Percentiles rank a stretch among this genome's conserved stretches.
Evolutionary conservation across 2,888 invertebrate genomes (phyloP).

Genomic region (Aspidiotus rigidus): DNA sequence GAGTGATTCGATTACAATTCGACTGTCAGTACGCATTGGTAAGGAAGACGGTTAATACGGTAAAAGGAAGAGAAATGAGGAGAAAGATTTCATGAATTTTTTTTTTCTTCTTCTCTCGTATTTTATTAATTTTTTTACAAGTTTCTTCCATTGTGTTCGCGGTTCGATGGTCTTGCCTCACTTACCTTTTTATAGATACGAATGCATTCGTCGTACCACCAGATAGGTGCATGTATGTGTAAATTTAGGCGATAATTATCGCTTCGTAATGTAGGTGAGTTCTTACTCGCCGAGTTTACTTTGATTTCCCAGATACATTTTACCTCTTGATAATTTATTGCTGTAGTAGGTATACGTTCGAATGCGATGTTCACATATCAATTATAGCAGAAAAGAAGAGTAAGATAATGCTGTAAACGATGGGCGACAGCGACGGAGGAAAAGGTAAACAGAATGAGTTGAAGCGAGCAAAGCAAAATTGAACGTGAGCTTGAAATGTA

Average conservation of each 20-base stretch:
- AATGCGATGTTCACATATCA: slow-evolving; percentile 32
- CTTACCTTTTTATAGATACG: slow-evolving; percentile 15
- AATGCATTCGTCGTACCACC: slow-evolving; percentile 1
- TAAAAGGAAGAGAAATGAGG: too few species aligned
- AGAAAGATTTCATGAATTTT: too few species aligned
- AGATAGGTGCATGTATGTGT: neutral
- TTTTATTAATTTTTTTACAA: slow-evolving; percentile 22
- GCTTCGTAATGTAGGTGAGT: slow-evolving; percentile 33
- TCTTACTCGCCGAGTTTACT: slow-evolving; percentile 22
- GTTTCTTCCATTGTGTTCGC: slow-evolving; percentile 32
- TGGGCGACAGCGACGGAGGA: neutral
- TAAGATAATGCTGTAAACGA: slow-evolving; percentile 13
- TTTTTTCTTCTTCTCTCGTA: neutral
- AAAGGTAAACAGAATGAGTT: too few species aligned
- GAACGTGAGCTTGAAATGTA: too few species aligned
- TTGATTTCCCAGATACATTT: slow-evolving; percentile 32
- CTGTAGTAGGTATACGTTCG: slow-evolving; percentile 27
- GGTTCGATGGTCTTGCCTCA: slow-evolving; percentile 33
- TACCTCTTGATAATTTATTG: slow-evolving; percentile 29
- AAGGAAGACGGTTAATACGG: too few species aligned
- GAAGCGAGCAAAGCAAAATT: too few species aligned
- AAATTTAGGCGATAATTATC: slow-evolving; percentile 33
- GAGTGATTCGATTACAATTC: too few species aligned
- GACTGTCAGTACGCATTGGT: too few species aligned
- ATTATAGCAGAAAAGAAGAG: slow-evolving; percentile 21